Conservation (phyloP, 2,113 vertebrate genomes). For the Cervus canadensis region DNA sequence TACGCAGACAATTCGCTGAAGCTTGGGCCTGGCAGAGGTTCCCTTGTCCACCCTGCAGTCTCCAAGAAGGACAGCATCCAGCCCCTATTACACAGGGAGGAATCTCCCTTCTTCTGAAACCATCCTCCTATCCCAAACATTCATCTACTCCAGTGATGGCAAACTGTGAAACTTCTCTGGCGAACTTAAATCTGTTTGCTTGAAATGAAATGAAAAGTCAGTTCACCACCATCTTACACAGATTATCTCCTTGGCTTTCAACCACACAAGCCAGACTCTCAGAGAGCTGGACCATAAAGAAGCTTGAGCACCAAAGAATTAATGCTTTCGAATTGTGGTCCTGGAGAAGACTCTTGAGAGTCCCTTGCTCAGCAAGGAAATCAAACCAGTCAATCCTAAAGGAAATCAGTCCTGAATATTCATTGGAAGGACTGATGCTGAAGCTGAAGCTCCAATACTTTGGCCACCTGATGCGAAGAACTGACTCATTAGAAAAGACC, state of each 20-base stretch:
- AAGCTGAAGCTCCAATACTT: not conserved
- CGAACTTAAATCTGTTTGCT: not conserved
- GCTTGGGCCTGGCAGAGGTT: not conserved
- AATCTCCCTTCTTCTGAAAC: not conserved
- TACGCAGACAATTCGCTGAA: rapidly evolving
- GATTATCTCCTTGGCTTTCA: not conserved
- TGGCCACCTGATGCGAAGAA: not conserved
- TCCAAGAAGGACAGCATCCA: not conserved
- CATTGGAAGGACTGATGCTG: not conserved
- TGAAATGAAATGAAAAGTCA: not conserved
- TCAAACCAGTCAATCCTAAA: not conserved
- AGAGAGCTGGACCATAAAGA: not conserved
- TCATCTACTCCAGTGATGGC: not conserved
- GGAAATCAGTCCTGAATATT: not conserved
- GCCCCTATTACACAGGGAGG: not conserved
- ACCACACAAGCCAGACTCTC: not conserved
- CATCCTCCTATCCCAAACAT: too few species aligned
- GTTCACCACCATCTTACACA: not conserved
- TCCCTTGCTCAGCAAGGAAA: not conserved
- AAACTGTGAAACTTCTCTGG: not conserved
- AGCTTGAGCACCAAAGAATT: not conserved
- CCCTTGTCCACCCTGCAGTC: not conserved
- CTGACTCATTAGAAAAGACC: not conserved
- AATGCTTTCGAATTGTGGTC: not conserved
- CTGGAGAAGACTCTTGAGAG: not conserved